Evolutionary conservation across 30 jellyfish, hydroid and myxozoan genomes (phyloP), one percentile per base, ranked within the genome.

Genomic region (Cassiopea xamachana): DNA sequence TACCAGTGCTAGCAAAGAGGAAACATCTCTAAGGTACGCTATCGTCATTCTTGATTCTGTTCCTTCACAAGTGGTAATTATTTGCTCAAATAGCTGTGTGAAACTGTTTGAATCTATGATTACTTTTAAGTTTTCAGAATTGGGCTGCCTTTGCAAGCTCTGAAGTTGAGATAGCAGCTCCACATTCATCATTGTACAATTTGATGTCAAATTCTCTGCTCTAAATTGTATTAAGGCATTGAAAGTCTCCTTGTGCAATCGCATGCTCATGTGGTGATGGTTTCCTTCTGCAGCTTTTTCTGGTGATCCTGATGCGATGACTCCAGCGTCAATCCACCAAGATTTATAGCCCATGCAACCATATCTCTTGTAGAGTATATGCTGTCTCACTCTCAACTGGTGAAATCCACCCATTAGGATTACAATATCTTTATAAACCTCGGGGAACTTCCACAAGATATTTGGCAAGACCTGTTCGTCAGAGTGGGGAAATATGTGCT

Each of bases 401-500:
- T 88, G 88, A 69, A 88, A 88, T 59, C 96, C 96, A 18, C 96
- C 96, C 96, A 79, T 88, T 27, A 80, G 45, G 49, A 88, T 79
- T 14, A 88, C 67, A 2, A 80, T 46, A 15, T 68, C 80, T 2
- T 84, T 48, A 73, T 84, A 55, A 5, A 73, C 73, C 46, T 69
- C 92, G 12, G 59, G 87, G 27, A 45, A 10, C 49, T 89, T 80
- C 88, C 96, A 72, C 71, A 89, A 81, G 81, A 89, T 81, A 82
- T 59, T 27, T 27, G 39, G 86, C 89, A 14, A 89, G 59, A 88
- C 89, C 92, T 72, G 80, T 51, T 88, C 92, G 69, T 81, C 93
- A 10, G 93, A 75, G 70, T 89, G 88, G 2, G 96, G 93, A 70
- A 85, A 85, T 9, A 85, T 73, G 74, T 73, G 93, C 39, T 27